Evolutionary conservation across 2,888 invertebrate genomes (phyloP).

Genomic region (Dolichopus griseipennis): DNA sequence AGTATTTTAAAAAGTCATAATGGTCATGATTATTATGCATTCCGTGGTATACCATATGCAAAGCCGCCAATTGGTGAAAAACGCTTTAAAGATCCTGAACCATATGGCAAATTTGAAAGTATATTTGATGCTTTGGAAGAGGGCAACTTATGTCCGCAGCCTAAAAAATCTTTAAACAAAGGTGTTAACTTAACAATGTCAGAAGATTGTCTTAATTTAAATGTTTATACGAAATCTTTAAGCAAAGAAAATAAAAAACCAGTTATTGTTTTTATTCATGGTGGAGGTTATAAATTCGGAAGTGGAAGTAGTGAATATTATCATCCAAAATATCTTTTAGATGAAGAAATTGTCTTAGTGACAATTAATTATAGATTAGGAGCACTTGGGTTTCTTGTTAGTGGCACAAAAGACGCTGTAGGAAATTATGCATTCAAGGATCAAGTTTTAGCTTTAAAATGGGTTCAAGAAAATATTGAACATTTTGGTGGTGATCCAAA

Average conservation of each 20-base stretch:
- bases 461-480: constrained; percentile 55
- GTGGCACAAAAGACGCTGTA: constrained; percentile 51
- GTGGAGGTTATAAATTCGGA: constrained; percentile 29
- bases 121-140: constrained; percentile 41
- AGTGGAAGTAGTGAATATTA: constrained; percentile 27
- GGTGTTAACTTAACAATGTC: constrained; percentile 33
- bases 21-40: constrained; percentile 42
- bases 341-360: constrained; percentile 34
- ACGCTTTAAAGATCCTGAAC: constrained; percentile 41
- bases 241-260: neutral
- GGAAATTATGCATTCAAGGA: constrained; percentile 62
- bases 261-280: constrained; percentile 33
- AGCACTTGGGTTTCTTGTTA: constrained; percentile 49
- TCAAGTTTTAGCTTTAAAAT: constrained; percentile 55
- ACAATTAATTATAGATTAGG: constrained; percentile 37
- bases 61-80: constrained; percentile 40
- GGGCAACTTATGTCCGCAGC: constrained; percentile 38
- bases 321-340: constrained; percentile 33
- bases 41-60: constrained; percentile 44
- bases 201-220: constrained; percentile 58
- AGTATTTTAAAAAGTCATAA: constrained; percentile 39
- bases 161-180: neutral
- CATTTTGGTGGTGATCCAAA: constrained; percentile 58
- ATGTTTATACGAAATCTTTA: constrained; percentile 48
- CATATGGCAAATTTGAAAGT: constrained; percentile 34